phyloP scores from a whole-genome alignment of 1,140 invertebrate species.

The Pentalonia nigronervosa region DNA sequence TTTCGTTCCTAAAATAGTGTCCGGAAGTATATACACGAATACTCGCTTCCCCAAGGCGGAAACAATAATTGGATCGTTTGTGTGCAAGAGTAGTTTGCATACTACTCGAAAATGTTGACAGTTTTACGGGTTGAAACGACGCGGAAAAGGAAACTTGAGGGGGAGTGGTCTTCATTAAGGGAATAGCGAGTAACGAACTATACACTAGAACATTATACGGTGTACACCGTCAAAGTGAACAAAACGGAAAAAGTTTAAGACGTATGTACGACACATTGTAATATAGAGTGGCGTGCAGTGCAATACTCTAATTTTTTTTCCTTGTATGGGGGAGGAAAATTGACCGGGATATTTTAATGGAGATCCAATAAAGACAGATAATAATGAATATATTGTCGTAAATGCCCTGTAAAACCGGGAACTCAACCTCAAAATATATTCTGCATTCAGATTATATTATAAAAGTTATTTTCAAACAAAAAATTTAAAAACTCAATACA shows the following conservation, averaged over 20 bases:
- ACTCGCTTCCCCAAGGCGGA: neutral
- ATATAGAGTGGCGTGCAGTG: neutral
- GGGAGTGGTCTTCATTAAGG: constrained; percentile 6
- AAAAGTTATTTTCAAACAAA: too few species aligned
- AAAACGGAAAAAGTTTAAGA: neutral
- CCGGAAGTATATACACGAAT: neutral
- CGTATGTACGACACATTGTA: neutral
- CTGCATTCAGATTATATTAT: too few species aligned
- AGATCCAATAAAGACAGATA: neutral
- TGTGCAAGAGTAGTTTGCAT: constrained; percentile 36
- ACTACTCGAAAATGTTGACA: constrained; percentile 35
- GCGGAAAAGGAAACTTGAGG: neutral
- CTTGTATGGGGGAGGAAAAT: too few species aligned
- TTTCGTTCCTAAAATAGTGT: neutral
- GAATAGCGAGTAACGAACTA: neutral
- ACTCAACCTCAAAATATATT: too few species aligned
- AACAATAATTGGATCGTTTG: constrained; percentile 40
- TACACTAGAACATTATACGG: neutral
- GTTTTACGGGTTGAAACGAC: constrained; percentile 5
- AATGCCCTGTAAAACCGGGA: too few species aligned
- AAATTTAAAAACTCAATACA: too few species aligned
- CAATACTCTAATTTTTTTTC: neutral
- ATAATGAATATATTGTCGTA: too few species aligned
- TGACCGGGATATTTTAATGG: too few species aligned
- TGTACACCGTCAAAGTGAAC: neutral